Evolutionary conservation across 2,797 vertebrate species (phyloP).

Genomic region (Melanogrammus aeglefinus): DNA sequence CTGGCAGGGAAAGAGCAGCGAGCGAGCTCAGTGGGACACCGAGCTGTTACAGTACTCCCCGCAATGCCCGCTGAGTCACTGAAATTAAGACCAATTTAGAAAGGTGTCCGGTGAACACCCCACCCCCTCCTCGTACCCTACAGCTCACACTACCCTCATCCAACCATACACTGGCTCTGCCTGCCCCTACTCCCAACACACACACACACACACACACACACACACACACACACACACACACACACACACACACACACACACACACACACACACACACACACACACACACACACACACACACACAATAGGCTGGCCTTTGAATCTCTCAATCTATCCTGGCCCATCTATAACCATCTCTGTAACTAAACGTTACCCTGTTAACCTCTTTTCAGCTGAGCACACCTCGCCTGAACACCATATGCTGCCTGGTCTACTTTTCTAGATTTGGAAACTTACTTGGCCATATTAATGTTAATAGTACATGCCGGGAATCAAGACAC

Average conservation of each 20-base stretch:
- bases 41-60: slow-evolving; percentile 71
- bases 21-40: slow-evolving; percentile 38
- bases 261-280: neutral
- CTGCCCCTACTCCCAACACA: slow-evolving; percentile 37
- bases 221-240: neutral
- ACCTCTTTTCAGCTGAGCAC: neutral
- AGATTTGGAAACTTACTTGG: neutral
- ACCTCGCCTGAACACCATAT: neutral
- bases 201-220: too few relatives aligned
- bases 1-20: slow-evolving; percentile 30
- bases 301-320: neutral
- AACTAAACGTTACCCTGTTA: neutral
- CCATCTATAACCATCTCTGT: neutral
- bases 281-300: neutral
- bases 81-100: slow-evolving; percentile 80
- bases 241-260: too few relatives aligned
- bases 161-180: slow-evolving; percentile 27
- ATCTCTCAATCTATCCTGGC: neutral
- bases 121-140: slow-evolving; percentile 12
- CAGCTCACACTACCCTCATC: slow-evolving; percentile 9
- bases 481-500: neutral
- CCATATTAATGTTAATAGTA: neutral
- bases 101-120: slow-evolving; percentile 73
- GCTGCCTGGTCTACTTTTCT: neutral
- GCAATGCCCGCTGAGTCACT: slow-evolving; percentile 78